A percentile compares a stretch with the other conserved stretches of the same genome.
Conservation (phyloP, 2,888 invertebrate species). For the Drosophila eohydei region DNA sequence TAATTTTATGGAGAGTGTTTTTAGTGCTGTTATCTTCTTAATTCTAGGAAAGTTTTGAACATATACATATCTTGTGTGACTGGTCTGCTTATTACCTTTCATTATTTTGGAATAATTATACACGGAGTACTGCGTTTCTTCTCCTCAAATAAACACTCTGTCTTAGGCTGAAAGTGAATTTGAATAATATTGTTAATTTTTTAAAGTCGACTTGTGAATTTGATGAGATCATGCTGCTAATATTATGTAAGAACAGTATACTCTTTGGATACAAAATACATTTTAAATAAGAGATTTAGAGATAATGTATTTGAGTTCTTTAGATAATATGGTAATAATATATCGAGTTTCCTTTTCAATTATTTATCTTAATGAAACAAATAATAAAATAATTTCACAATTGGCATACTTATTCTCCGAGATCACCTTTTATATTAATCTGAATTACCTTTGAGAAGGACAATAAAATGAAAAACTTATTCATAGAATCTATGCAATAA, state of each 20-base stretch:
- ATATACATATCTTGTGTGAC: not conserved
- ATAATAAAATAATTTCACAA: not conserved
- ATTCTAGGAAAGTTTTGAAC: not conserved
- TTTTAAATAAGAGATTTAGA: not conserved
- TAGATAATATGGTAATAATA: not conserved
- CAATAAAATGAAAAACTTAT: not conserved
- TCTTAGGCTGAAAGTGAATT: not conserved
- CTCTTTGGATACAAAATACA: not conserved
- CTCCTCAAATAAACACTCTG: not conserved
- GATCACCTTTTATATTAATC: not conserved
- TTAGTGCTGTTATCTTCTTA: not conserved
- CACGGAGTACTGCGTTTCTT: not conserved
- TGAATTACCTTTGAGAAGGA: not conserved
- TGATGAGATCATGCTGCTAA: conserved; percentile 9
- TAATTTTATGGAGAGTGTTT: not conserved
- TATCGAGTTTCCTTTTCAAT: no score
- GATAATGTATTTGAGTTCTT: not conserved
- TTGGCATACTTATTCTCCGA: not conserved
- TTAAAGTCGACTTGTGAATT: not conserved
- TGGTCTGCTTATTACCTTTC: not conserved
- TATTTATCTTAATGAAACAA: not conserved
- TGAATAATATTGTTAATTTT: not conserved
- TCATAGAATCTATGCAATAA: not conserved
- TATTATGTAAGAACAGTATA: not conserved
- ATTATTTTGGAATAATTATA: not conserved